phyloP scores from a whole-genome alignment of 1,140 invertebrate species.

The Bursaphelenchus mucronatus region DNA sequence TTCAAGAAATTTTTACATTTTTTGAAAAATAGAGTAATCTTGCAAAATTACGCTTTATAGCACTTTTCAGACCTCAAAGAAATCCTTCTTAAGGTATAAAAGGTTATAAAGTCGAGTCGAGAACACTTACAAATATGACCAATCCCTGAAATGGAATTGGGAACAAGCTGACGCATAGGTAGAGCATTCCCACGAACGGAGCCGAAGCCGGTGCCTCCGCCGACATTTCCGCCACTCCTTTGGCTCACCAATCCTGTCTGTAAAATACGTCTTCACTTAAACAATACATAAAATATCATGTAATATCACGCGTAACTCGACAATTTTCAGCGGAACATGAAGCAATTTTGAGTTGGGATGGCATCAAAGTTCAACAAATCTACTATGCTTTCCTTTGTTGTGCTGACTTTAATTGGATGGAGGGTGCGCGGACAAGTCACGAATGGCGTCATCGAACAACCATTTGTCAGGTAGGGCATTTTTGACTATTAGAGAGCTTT shows the following conservation, averaged over 20 bases:
- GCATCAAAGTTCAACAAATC: background rate
- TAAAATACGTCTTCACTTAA: background rate
- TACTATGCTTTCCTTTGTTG: background rate
- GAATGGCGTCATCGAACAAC: constrained; percentile 28
- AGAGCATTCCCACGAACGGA: constrained; percentile 5
- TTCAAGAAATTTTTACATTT: background rate
- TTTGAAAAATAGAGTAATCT: too few relatives aligned
- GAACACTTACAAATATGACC: constrained; percentile 7
- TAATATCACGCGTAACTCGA: background rate
- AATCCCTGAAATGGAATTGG: constrained; percentile 9
- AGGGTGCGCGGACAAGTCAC: background rate
- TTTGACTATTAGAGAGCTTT: too few relatives aligned
- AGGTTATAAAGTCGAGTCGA: too few relatives aligned
- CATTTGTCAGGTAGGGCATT: constrained; percentile 27
- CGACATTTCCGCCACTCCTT: background rate
- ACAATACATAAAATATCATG: background rate
- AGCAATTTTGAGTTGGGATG: background rate
- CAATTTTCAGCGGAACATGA: background rate
- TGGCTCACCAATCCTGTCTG: background rate
- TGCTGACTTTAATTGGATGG: background rate
- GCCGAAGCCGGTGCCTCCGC: background rate
- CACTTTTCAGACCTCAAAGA: too few relatives aligned
- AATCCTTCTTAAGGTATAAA: too few relatives aligned
- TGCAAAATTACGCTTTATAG: too few relatives aligned
- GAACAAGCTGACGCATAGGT: constrained; percentile 8